Conservation (phyloP, 2,888 invertebrate species). For the Autographa pulchrina region DNA sequence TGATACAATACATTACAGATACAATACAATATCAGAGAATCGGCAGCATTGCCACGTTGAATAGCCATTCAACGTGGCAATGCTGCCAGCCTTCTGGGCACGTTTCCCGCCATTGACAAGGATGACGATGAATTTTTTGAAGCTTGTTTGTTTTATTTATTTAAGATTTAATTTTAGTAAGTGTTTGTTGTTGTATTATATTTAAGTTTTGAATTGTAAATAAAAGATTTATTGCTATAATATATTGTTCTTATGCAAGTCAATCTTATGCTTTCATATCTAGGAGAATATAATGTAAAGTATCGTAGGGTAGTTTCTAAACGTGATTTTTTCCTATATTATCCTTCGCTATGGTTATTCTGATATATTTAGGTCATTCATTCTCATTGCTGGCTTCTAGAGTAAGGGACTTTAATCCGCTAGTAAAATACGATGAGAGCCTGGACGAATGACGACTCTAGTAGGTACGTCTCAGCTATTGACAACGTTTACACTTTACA, state of each 20-base stretch:
- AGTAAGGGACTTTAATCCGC: constrained; percentile 50
- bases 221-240: too few relatives aligned
- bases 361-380: constrained; percentile 30
- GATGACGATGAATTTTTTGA: too few relatives aligned
- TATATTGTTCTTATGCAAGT: not conserved
- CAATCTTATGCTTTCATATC: not conserved
- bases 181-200: too few relatives aligned
- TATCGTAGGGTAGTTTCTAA: not conserved
- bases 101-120: too few relatives aligned
- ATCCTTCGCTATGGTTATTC: not conserved
- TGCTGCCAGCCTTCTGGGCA: too few relatives aligned
- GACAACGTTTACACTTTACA: not conserved
- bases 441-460: constrained; percentile 20
- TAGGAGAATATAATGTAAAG: not conserved
- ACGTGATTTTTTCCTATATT: not conserved
- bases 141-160: too few relatives aligned
- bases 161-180: too few relatives aligned
- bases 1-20: too few relatives aligned
- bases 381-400: constrained; percentile 42
- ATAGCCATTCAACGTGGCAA: too few relatives aligned
- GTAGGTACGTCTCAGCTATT: not conserved
- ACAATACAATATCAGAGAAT: too few relatives aligned
- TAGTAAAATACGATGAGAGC: constrained; percentile 34
- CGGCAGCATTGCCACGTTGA: too few relatives aligned
- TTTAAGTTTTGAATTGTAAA: too few relatives aligned